A percentile compares a stretch with the other conserved stretches of the same genome.
Evolutionary conservation across 2,888 invertebrate genomes (phyloP).

Genomic region (Melipona bicolor): DNA sequence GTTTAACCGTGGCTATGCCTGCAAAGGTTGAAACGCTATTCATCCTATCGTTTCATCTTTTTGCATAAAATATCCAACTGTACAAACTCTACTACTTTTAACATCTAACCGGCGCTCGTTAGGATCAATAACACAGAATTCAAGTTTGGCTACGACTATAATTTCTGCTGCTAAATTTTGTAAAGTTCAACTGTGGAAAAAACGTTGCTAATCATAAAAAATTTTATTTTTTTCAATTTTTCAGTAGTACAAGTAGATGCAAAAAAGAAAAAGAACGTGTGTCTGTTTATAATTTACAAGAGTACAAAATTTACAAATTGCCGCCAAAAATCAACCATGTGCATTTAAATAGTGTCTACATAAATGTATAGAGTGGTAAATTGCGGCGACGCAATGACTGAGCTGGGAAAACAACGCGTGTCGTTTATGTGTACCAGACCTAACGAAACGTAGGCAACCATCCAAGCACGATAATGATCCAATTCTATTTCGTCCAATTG

Average conservation of each 20-base stretch:
- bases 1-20: background rate
- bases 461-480: constrained; percentile 46
- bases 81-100: background rate
- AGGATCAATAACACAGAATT: constrained; percentile 15
- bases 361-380: background rate
- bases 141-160: background rate
- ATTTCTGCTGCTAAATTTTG: background rate
- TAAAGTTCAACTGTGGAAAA: background rate
- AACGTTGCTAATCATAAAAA: background rate
- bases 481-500: constrained; percentile 46
- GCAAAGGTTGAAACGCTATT: background rate
- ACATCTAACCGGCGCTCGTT: background rate
- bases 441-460: constrained; percentile 26
- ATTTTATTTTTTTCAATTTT: background rate
- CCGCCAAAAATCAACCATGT: background rate
- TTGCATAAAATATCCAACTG: background rate
- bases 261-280: no score
- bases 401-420: constrained; percentile 14
- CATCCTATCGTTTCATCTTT: background rate
- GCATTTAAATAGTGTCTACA: background rate
- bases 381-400: background rate
- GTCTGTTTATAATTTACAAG: no score
- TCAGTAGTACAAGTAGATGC: background rate
- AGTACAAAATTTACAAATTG: background rate
- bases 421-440: background rate